Evolutionary conservation across 2,888 invertebrate species (phyloP), one percentile per base, ranked within the genome.

Genomic region (Tiphia femorata): DNA sequence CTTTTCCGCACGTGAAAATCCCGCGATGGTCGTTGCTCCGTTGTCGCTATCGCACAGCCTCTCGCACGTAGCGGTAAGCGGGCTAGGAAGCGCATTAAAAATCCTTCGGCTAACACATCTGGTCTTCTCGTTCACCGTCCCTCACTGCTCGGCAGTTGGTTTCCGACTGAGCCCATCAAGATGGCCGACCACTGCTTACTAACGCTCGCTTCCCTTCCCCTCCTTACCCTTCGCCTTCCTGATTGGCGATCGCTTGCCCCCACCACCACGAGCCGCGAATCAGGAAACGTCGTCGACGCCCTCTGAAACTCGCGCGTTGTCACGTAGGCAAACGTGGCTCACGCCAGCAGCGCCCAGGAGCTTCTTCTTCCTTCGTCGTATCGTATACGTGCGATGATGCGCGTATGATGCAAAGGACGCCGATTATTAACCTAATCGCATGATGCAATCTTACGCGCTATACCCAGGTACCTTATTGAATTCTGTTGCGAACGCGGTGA

Each of bases 81-180:
- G 78, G 81, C 82, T 80, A 75, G 81, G 79, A 81, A 78, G 81
- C 79, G 76, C 82, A 81, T 80, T 73, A 81, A 82, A 80, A 78
- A 77, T 73, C 76, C 76, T 73, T 78, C 78, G 70, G 74, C 78
- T 82, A 82, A 78, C 78, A 80, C 82, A 82, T 82, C 77, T 72
- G 79, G 72, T 71, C 80, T 70, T 71, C 64, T 56, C 79, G 63
- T 74, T 75, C 72, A 81, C 81, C 79, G 73, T 81, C 77, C 82
- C 79, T 77, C 76, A 78, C 81, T 82, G 82, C 80, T 79, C 81
- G 79, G 79, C 82, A 81, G 82, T 67, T 82, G 81, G 80, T 82
- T 82, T 79, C 82, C 82, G 81, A 82, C 82, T 82, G 79, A 80
- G 58, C 58, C 40, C 51, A 30, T 37, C 70, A 69, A 71, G 49